Conservation (phyloP, 2,797 vertebrate genomes). For the Gymnodraco acuticeps region DNA sequence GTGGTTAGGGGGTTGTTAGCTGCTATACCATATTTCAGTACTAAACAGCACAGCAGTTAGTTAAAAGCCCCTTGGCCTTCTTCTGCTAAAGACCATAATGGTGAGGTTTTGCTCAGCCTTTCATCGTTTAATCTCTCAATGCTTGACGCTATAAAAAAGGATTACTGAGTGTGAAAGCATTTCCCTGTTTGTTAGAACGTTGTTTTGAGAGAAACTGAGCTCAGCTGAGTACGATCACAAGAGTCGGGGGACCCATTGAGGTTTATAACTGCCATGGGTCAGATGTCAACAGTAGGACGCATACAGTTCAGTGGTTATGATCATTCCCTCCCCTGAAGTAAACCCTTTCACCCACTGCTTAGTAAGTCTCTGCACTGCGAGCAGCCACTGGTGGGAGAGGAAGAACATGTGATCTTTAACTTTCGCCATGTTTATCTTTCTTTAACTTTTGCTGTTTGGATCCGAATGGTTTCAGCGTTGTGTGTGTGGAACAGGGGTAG, state of each 20-base stretch:
- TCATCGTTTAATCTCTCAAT: constrained; percentile 35
- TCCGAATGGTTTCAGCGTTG: constrained; percentile 62
- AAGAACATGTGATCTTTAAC: constrained; percentile 71
- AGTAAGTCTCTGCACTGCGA: constrained; percentile 57
- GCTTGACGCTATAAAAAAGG: constrained; percentile 39
- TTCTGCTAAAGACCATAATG: constrained; percentile 9
- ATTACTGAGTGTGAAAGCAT: constrained; percentile 50
- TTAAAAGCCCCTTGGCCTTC: constrained; percentile 8
- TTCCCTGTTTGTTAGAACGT: constrained; percentile 60
- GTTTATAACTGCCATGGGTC: constrained; percentile 75
- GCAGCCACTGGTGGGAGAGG: constrained; percentile 57
- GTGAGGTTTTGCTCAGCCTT: constrained; percentile 22
- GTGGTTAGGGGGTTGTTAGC: neutral
- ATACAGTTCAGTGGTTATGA: constrained; percentile 78
- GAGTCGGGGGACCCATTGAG: constrained; percentile 68
- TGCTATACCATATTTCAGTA: neutral
- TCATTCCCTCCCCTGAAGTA: constrained; percentile 72
- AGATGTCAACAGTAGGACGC: constrained; percentile 75
- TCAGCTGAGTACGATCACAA: constrained; percentile 64
- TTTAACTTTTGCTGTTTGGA: constrained; percentile 70
- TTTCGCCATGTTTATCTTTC: constrained; percentile 67
- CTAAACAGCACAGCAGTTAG: constrained; percentile 1
- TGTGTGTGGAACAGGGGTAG: constrained; percentile 50
- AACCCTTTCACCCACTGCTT: constrained; percentile 68
- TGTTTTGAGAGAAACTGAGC: constrained; percentile 64